These are phyloP conservation scores for Rhodeus uyekii DNA, from an alignment of 2,797 vertebrate genomes.

Conservation along the genomic window DNA sequence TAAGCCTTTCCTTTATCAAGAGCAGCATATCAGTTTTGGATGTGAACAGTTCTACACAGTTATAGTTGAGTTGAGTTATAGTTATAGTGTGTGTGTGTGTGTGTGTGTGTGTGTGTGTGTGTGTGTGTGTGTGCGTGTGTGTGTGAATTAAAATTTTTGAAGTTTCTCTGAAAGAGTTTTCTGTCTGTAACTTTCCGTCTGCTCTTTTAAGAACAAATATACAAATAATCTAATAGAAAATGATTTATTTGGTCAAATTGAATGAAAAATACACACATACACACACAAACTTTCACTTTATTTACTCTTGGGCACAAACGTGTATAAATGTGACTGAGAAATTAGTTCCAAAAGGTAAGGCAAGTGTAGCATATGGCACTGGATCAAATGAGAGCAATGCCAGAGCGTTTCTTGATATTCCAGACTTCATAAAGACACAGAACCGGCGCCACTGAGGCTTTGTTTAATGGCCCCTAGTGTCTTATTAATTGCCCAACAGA, in stretches of 20 bases:
- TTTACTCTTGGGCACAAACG: background rate
- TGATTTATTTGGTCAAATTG: background rate
- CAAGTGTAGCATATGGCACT: too few relatives aligned
- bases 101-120: background rate
- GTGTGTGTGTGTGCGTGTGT: background rate
- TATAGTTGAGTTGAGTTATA: background rate
- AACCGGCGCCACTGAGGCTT: too few relatives aligned
- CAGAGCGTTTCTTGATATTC: too few relatives aligned
- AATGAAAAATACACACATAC: background rate
- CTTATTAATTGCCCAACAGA: too few relatives aligned
- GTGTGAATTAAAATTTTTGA: background rate
- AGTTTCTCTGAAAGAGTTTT: background rate
- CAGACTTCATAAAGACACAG: too few relatives aligned
- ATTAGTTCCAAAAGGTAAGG: background rate
- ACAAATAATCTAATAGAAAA: background rate
- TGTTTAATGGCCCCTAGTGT: too few relatives aligned
- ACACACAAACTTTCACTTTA: background rate
- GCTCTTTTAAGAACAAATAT: background rate
- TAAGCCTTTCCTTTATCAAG: background rate
- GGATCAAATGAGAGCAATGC: too few relatives aligned
- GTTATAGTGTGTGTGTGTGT: background rate
- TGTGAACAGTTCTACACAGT: background rate
- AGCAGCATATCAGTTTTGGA: background rate
- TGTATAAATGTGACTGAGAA: background rate
- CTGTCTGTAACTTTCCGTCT: background rate